A percentile compares a stretch with the other conserved stretches of the same genome.
phyloP scores from a whole-genome alignment of 2,888 invertebrate genomes.

The Chouioia cunea region DNA sequence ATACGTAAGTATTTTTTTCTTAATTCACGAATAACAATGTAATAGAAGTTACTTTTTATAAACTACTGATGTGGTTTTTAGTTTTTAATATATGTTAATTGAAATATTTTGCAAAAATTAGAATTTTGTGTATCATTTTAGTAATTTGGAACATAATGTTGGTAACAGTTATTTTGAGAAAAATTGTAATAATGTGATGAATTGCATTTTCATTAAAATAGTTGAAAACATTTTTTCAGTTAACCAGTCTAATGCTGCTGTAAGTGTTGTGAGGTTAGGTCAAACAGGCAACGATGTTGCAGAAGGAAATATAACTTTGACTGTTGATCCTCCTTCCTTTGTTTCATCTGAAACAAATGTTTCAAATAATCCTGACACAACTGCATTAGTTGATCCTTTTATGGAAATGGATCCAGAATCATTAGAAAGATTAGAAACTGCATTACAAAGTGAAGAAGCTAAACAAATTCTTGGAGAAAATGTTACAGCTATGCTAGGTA shows the following conservation, averaged over 20 bases:
- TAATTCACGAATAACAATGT: neutral
- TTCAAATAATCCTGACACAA: constrained; percentile 42
- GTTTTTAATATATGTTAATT: too few species aligned
- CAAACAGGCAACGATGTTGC: constrained; percentile 60
- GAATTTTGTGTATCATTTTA: too few species aligned
- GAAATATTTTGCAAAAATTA: too few species aligned
- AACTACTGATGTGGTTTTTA: too few species aligned
- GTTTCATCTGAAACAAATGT: constrained; percentile 47
- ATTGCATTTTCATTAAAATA: neutral
- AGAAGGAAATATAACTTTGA: constrained; percentile 63
- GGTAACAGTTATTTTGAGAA: too few species aligned
- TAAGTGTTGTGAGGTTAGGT: constrained; percentile 66
- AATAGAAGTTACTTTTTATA: too few species aligned
- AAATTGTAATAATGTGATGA: too few species aligned
- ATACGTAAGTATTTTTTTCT: constrained; percentile 75
- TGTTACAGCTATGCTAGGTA: constrained; percentile 69
- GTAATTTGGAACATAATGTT: too few species aligned
- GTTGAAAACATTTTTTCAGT: constrained; percentile 53
- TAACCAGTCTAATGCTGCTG: constrained; percentile 64
- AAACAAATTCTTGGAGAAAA: constrained; percentile 71
- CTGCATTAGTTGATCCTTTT: constrained; percentile 67
- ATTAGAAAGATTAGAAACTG: constrained; percentile 70
- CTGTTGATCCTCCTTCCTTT: constrained; percentile 63
- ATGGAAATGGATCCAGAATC: constrained; percentile 71
- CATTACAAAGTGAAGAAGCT: constrained; percentile 71